A percentile compares a stretch with the other conserved stretches of the same genome.
Evolutionary conservation across 2,797 vertebrate species (phyloP).

Genomic region (Erethizon dorsatum): DNA sequence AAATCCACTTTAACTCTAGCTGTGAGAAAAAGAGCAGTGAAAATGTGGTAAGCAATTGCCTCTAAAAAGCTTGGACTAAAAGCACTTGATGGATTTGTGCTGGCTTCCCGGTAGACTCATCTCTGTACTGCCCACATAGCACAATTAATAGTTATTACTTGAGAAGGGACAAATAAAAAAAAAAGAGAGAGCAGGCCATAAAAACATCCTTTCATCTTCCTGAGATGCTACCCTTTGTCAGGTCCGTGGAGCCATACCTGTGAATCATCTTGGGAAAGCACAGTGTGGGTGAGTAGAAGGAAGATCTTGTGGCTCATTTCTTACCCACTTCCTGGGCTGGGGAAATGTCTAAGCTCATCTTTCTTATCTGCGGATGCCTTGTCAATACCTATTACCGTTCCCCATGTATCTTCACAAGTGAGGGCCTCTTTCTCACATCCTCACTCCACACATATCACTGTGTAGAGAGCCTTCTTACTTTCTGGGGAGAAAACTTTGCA

Average conservation of each 20-base stretch:
- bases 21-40: conserved; percentile 78
- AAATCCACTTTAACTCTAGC: conserved; percentile 79
- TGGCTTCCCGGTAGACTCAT: conserved; percentile 88
- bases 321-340: conserved; percentile 81
- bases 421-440: conserved; percentile 68
- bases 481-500: background rate
- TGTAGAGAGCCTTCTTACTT: background rate
- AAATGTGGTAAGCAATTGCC: conserved; percentile 85
- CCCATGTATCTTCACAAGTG: conserved; percentile 63
- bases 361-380: conserved; percentile 78
- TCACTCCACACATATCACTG: background rate
- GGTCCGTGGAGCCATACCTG: conserved; percentile 82
- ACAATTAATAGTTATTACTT: conserved; percentile 88
- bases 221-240: conserved; percentile 84
- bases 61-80: conserved; percentile 85
- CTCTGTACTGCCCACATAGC: conserved; percentile 86
- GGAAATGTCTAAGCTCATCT: conserved; percentile 76
- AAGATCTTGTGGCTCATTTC: conserved; percentile 79
- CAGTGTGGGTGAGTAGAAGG: conserved; percentile 75
- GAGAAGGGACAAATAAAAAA: conserved; percentile 80
- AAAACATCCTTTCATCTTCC: conserved; percentile 87
- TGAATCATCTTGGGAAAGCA: conserved; percentile 85
- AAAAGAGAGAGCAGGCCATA: conserved; percentile 19
- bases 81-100: conserved; percentile 86
- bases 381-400: conserved; percentile 76